Evolutionary conservation across 2,797 vertebrate species (phyloP).

Genomic region (Mycteria americana): DNA sequence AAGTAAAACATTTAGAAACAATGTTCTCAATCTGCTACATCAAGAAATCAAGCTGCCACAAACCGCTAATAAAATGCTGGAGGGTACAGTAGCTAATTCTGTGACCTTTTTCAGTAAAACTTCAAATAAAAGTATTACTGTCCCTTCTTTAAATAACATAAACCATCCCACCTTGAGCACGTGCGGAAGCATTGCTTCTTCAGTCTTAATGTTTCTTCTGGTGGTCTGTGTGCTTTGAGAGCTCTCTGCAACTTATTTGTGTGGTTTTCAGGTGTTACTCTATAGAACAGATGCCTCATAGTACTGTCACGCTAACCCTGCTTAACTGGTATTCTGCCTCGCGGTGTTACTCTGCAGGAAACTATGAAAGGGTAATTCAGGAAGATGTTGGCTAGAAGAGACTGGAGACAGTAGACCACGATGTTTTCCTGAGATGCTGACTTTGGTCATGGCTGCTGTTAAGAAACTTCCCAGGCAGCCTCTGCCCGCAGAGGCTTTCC

Average conservation of each 20-base stretch:
- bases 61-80: not conserved
- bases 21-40: not conserved
- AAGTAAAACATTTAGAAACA: not conserved
- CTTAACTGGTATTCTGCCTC: not conserved
- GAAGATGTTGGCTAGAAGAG: not conserved
- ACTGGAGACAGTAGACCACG: rapidly evolving
- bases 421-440: rapidly evolving
- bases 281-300: not conserved
- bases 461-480: not conserved
- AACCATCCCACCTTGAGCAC: not conserved
- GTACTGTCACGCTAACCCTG: no score
- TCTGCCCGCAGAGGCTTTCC: not conserved
- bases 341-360: rapidly evolving
- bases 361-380: no score
- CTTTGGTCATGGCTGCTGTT: not conserved
- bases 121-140: not conserved
- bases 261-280: not conserved
- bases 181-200: not conserved
- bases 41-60: not conserved
- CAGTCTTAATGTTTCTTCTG: not conserved
- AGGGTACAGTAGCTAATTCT: not conserved
- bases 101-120: not conserved
- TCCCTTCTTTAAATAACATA: not conserved
- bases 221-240: not conserved
- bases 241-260: not conserved